Percentiles rank a stretch among this genome's conserved stretches.
Conservation (phyloP, 2,888 invertebrate genomes). For the Carcina quercana region DNA sequence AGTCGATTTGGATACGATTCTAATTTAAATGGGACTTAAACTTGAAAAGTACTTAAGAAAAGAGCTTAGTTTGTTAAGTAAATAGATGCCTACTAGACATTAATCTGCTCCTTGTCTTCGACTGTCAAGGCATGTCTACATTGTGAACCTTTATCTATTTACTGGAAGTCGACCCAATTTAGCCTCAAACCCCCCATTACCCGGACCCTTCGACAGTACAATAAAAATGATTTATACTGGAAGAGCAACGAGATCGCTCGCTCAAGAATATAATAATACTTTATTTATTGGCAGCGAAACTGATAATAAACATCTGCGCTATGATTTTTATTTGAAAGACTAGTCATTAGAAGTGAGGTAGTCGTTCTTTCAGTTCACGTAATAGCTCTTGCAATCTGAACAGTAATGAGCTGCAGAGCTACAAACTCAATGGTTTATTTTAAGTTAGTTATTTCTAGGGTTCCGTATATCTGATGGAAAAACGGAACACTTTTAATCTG, state of each 20-base stretch:
- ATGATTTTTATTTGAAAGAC: conserved; percentile 32
- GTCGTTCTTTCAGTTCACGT: no score
- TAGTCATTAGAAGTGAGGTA: conserved; percentile 20
- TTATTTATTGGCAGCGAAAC: conserved; percentile 57
- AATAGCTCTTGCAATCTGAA: no score
- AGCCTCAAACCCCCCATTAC: conserved; percentile 47
- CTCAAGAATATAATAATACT: conserved; percentile 63
- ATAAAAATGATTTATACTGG: conserved; percentile 71
- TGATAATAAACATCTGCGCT: conserved; percentile 56
- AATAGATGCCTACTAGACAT: no score
- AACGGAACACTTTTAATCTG: no score
- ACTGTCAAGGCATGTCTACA: conserved; percentile 15
- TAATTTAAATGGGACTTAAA: no score
- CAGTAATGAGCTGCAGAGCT: no score
- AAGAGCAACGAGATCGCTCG: conserved; percentile 52
- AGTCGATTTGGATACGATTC: no score
- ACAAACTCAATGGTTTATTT: no score
- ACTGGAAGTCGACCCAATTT: conserved; percentile 56
- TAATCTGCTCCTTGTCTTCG: conserved; percentile 3
- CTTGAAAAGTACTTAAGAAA: no score
- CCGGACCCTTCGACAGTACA: conserved; percentile 61
- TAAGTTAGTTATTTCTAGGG: no score
- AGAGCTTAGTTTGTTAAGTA: no score
- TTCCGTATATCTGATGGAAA: no score
- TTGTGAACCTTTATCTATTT: conserved; percentile 38